Percentiles rank a stretch among this genome's conserved stretches.
Evolutionary conservation across 2,113 vertebrate genomes (phyloP).

Genomic region (Poecilia latipinna): DNA sequence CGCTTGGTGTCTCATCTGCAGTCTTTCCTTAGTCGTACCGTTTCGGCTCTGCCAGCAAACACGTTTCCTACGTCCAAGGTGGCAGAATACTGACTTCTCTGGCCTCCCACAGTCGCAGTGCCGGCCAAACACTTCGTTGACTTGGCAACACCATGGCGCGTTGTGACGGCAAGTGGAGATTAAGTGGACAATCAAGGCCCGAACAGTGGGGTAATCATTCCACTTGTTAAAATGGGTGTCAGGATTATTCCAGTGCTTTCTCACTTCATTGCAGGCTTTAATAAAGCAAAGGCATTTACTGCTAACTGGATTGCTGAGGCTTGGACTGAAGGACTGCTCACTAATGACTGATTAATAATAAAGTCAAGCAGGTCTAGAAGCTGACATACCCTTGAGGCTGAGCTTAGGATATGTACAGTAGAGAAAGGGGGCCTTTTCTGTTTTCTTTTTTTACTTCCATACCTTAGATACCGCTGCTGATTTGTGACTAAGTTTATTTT

Average conservation of each 20-base stretch:
- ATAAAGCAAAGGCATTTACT: constrained; percentile 50
- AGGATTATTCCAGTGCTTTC: constrained; percentile 60
- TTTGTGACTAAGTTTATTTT: background rate
- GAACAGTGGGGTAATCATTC: constrained; percentile 75
- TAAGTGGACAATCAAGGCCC: constrained; percentile 80
- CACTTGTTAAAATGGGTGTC: constrained; percentile 68
- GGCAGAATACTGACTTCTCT: constrained; percentile 41
- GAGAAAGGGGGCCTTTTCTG: no score
- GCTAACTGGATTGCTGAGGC: constrained; percentile 28
- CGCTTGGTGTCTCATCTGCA: background rate
- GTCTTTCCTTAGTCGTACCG: constrained; percentile 11
- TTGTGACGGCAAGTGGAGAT: constrained; percentile 72
- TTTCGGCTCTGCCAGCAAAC: constrained; percentile 50
- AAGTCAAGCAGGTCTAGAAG: constrained; percentile 21
- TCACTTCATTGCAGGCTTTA: constrained; percentile 55
- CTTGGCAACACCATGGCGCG: constrained; percentile 64
- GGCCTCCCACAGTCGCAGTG: constrained; percentile 12
- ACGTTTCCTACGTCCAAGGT: constrained; percentile 62
- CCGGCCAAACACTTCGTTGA: constrained; percentile 46
- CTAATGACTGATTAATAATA: constrained; percentile 37
- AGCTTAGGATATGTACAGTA: constrained; percentile 7
- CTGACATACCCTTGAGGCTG: constrained; percentile 20
- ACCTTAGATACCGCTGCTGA: no score
- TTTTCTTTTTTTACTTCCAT: background rate
- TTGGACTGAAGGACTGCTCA: constrained; percentile 41